These are phyloP conservation scores for Sebastes itinus DNA, from an alignment of 2,797 vertebrate genomes.

Conservation along the genomic window DNA sequence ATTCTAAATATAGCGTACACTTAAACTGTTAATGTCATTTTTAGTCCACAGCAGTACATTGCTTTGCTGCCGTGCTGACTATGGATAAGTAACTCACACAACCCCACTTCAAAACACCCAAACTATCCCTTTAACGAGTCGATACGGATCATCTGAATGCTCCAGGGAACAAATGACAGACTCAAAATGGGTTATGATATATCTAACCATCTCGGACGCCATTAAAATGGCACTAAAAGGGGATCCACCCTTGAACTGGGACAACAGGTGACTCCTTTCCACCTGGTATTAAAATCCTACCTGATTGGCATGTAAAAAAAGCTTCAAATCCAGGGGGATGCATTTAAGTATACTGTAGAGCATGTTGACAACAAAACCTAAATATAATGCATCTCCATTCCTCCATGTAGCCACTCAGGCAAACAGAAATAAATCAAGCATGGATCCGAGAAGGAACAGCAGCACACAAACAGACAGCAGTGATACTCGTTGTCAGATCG, in stretches of 20 bases:
- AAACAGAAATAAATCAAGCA: slow-evolving; percentile 37
- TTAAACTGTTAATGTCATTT: no score
- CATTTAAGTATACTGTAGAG: background rate
- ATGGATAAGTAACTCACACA: no score
- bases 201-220: background rate
- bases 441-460: background rate
- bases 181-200: background rate
- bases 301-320: background rate
- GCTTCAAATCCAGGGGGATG: background rate
- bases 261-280: background rate
- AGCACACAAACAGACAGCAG: slow-evolving; percentile 3
- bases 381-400: slow-evolving; percentile 4
- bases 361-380: background rate
- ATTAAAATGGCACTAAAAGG: background rate
- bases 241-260: background rate
- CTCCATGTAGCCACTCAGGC: background rate
- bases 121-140: no score
- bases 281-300: background rate
- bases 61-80: no score
- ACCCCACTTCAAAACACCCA: no score
- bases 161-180: background rate
- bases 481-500: slow-evolving; percentile 18
- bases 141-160: background rate
- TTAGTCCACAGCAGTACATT: no score
- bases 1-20: no score